Evolutionary conservation across 2,113 vertebrate genomes (phyloP).

Genomic region (Ammospiza caudacuta): DNA sequence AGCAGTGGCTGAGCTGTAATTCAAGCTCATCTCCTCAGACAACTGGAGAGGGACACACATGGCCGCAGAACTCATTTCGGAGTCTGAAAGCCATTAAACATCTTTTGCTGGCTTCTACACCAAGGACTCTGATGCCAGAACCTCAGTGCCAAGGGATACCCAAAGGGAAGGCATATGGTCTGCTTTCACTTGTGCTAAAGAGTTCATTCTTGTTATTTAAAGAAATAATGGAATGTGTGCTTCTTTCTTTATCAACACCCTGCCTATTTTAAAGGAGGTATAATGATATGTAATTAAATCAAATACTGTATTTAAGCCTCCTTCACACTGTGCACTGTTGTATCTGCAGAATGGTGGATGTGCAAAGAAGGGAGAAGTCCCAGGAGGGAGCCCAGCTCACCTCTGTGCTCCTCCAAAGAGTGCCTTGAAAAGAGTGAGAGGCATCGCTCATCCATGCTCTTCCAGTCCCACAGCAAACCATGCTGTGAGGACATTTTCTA

Average conservation of each 20-base stretch:
- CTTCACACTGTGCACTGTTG: not conserved
- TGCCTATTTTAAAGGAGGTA: conserved; percentile 2
- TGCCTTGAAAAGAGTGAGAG: not conserved
- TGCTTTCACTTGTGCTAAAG: conserved; percentile 67
- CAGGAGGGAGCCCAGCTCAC: not conserved
- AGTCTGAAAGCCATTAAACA: conserved; percentile 79
- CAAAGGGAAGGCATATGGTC: conserved; percentile 77
- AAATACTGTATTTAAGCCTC: not conserved
- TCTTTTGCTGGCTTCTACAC: conserved; percentile 73
- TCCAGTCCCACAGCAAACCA: not conserved
- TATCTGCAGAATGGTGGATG: not conserved
- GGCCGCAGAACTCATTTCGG: conserved; percentile 76
- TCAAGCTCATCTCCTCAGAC: conserved; percentile 80
- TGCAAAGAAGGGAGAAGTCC: not conserved
- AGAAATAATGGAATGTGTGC: conserved; percentile 59
- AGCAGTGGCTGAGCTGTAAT: conserved; percentile 78
- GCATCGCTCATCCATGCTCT: not conserved
- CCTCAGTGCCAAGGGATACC: conserved; percentile 74
- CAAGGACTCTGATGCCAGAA: conserved; percentile 67
- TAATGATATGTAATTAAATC: not conserved
- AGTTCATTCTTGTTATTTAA: conserved; percentile 72
- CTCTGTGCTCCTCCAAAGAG: not conserved
- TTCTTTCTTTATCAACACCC: conserved; percentile 23
- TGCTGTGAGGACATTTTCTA: not conserved
- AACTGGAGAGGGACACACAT: conserved; percentile 79